phyloP scores from a whole-genome alignment of 2,797 vertebrate species.

The Somateria mollissima region DNA sequence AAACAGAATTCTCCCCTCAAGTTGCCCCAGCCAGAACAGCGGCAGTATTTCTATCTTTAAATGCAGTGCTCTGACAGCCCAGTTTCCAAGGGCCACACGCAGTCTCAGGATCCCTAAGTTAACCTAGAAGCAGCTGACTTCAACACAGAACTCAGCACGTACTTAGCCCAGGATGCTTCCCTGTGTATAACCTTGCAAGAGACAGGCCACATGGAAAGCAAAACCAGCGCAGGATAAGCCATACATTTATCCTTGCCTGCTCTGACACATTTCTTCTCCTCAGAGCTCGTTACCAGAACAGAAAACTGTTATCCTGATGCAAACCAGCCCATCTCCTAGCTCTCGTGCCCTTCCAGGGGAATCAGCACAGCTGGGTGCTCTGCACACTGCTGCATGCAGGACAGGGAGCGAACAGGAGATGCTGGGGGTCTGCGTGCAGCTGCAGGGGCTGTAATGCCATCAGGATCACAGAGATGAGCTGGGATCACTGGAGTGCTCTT shows the following conservation, averaged over 20 bases:
- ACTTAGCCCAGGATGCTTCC: not conserved
- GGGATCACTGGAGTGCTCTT: not conserved
- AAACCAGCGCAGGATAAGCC: not conserved
- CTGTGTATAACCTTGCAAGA: not conserved
- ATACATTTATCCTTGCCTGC: not conserved
- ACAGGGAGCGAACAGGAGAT: rapidly evolving
- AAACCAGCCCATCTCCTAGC: not conserved
- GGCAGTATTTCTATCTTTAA: not conserved
- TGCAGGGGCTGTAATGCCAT: not conserved
- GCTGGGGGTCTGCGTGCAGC: rapidly evolving
- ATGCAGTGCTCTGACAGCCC: too few relatives aligned
- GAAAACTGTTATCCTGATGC: not conserved
- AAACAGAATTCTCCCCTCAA: not conserved
- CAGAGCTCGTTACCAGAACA: not conserved
- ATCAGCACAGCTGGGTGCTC: not conserved
- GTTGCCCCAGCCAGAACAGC: not conserved
- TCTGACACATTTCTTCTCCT: not conserved
- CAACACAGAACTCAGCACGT: not conserved
- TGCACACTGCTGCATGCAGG: rapidly evolving
- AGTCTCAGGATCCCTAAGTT: not conserved
- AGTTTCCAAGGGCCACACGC: not conserved
- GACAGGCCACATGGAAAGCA: not conserved
- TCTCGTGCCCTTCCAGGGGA: not conserved
- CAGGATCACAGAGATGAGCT: not conserved
- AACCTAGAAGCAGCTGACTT: not conserved